Conservation (phyloP, 2,797 vertebrate genomes). For the Hipposideros larvatus region DNA sequence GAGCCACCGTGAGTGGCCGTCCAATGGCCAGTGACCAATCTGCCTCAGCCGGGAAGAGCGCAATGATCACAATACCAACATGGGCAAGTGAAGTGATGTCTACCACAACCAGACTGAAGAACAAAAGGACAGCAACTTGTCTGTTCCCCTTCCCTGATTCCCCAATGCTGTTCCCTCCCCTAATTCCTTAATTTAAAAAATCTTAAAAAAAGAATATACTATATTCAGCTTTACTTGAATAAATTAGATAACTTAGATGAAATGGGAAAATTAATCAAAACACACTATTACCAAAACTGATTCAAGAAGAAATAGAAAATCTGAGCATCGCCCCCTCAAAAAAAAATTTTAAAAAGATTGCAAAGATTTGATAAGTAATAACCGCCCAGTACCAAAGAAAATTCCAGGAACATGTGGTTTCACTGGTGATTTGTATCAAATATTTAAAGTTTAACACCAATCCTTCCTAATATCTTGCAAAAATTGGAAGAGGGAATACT, state of each 20-base stretch:
- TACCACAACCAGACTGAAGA: too few relatives aligned
- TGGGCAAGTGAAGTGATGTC: too few relatives aligned
- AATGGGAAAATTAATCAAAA: not conserved
- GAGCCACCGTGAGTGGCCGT: too few relatives aligned
- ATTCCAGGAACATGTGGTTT: not conserved
- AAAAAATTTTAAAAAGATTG: not conserved
- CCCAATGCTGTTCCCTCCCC: too few relatives aligned
- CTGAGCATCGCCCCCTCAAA: not conserved
- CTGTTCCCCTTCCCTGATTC: too few relatives aligned
- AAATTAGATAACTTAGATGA: not conserved
- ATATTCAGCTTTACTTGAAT: not conserved
- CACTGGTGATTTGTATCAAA: not conserved
- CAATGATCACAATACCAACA: too few relatives aligned
- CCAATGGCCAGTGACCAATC: too few relatives aligned
- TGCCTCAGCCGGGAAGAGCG: too few relatives aligned
- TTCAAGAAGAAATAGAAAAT: not conserved
- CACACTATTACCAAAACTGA: not conserved
- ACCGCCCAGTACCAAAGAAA: not conserved
- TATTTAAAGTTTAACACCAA: not conserved
- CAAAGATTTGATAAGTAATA: not conserved
- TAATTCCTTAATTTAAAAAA: too few relatives aligned
- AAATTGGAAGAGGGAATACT: not conserved
- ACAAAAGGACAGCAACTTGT: too few relatives aligned
- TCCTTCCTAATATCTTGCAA: not conserved
- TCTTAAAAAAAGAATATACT: not conserved